Evolutionary conservation across 2,888 invertebrate species (phyloP), one percentile per base, ranked within the genome.

Genomic region (Trachelus tabidus): DNA sequence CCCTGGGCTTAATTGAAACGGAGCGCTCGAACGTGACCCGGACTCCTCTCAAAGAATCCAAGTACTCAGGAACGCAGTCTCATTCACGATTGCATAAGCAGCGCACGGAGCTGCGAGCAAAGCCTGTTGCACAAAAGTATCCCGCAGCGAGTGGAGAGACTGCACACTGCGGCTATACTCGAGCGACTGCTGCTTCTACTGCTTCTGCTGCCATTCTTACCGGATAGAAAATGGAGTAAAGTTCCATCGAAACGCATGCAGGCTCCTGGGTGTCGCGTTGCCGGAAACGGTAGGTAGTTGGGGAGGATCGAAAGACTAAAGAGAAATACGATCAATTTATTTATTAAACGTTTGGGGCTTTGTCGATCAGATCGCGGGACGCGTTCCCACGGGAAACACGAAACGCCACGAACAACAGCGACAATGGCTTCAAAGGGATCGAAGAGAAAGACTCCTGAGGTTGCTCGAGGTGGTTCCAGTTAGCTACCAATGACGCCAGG

Each of bases 91-190:
- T 86, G 87, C 88, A 88, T 88, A 87, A 88, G 88, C 87, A 87
- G 86, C 85, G 83, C 83, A 85, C 82, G 83, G 85, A 83, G 82
- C 83, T 56, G 79, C 80, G 82, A 80, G 87, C 83, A 86, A 87
- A 88, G 89, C 88, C 89, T 89, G 89, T 89, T 89, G 89, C 89
- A 87, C 88, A 86, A 88, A 87, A 86, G 85, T 85, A 86, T 87
- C 83, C 83, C 82, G 85, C 82, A 83, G 79, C 77, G 79, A 80
- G 76, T 79, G 80, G 76, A 78, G 76, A 78, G 75, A 56, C 23
- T 56, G 78, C 82, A 81, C 83, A 81, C 84, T 87, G 35, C 35
- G 85, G 79, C 81, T 82, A 83, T 86, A 85, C 87, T 88, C 87
- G 88, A 86, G 86, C 88, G 86, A 85, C 88, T 84, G 23, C 56